These are phyloP conservation scores for human DNA, from an alignment of 2,113 vertebrate genomes.

Conservation along the genomic window DNA sequence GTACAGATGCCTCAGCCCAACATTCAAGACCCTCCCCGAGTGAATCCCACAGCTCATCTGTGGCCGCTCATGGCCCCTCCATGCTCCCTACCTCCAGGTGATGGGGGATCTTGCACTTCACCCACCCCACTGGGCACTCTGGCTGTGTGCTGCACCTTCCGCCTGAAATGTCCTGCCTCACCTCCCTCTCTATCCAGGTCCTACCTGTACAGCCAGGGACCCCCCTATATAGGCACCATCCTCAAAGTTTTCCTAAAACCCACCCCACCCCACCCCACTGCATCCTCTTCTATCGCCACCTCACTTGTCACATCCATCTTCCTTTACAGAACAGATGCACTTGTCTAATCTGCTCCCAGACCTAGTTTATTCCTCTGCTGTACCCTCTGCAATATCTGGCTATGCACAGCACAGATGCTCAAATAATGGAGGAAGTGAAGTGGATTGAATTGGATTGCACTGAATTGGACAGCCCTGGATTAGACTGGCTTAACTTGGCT, in stretches of 20 bases:
- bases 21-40: background rate
- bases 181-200: background rate
- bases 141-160: background rate
- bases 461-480: background rate
- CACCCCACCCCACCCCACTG: fast-evolving
- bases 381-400: background rate
- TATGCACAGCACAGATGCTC: background rate
- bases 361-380: too few species aligned
- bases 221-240: background rate
- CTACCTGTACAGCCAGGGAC: background rate
- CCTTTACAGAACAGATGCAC: background rate
- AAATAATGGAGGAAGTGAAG: background rate
- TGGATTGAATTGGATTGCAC: background rate
- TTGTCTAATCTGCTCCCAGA: background rate
- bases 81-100: fast-evolving
- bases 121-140: background rate
- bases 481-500: background rate
- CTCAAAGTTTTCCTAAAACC: background rate
- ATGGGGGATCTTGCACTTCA: background rate
- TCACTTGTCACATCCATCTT: background rate
- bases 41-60: background rate
- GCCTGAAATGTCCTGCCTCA: fast-evolving
- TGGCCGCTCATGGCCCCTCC: background rate
- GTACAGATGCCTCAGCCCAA: background rate
- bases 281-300: background rate